Percentiles rank a stretch among this genome's conserved stretches.
Conservation (phyloP, 30 jellyfish, hydroid and myxozoan genomes). For the Chironex yamaguchii region DNA sequence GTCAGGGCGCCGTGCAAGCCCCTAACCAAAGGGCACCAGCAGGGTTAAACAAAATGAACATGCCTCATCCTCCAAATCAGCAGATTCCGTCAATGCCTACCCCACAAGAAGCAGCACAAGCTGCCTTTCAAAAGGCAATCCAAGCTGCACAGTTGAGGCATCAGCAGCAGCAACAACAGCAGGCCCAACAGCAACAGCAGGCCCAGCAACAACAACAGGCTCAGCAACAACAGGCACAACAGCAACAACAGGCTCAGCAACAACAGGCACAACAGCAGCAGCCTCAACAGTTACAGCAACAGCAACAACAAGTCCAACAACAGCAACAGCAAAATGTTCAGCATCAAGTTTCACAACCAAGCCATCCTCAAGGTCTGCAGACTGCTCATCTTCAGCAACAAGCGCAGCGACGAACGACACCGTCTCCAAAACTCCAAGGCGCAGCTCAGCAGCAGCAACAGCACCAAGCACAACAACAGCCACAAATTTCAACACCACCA, state of each 20-base stretch:
- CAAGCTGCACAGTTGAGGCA: conserved; percentile 61
- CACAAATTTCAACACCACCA: conserved; percentile 15
- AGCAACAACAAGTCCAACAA: conserved; percentile 77
- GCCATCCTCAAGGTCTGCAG: neutral
- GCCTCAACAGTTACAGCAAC: conserved; percentile 32
- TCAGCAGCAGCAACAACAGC: conserved; percentile 25
- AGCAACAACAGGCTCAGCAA: conserved; percentile 66
- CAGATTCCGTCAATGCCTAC: conserved; percentile 15
- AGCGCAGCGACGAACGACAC: conserved; percentile 5
- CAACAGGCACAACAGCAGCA: conserved; percentile 15
- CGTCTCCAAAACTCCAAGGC: conserved; percentile 52
- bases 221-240: conserved; percentile 62
- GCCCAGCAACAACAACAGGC: conserved; percentile 36
- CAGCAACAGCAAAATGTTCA: conserved; percentile 45
- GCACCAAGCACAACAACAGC: neutral
- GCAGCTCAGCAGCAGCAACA: conserved; percentile 62
- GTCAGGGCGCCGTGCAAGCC: neutral
- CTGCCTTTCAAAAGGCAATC: conserved; percentile 18
- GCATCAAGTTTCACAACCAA: conserved; percentile 36
- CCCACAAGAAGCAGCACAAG: neutral
- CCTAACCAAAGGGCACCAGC: neutral
- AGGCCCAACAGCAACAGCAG: conserved; percentile 17
- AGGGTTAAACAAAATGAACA: neutral
- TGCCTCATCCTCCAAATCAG: neutral
- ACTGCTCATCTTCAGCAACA: conserved; percentile 21